Evolutionary conservation across 2,797 vertebrate genomes (phyloP).

Genomic region (Rhincodon typus): DNA sequence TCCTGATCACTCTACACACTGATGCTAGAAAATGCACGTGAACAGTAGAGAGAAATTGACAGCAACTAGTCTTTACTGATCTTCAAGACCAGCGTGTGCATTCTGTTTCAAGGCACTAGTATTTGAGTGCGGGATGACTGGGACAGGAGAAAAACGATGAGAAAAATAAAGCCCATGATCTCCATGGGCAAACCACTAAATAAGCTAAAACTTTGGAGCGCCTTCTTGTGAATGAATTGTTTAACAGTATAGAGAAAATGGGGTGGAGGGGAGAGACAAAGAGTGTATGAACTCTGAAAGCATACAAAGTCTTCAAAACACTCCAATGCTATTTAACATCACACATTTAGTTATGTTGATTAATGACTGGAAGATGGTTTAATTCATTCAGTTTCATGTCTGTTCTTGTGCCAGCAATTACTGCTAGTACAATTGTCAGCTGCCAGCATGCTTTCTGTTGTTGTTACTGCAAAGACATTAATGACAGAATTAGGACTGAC

Average conservation of each 20-base stretch:
- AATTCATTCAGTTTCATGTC: not conserved
- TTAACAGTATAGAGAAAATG: not conserved
- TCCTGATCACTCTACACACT: not conserved
- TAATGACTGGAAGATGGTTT: not conserved
- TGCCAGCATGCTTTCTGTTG: not conserved
- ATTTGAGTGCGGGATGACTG: not conserved
- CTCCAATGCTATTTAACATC: not conserved
- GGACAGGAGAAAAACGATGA: not conserved
- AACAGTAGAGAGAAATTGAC: not conserved
- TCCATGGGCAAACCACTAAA: not conserved
- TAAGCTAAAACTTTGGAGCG: not conserved
- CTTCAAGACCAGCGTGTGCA: not conserved
- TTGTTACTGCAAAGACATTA: not conserved
- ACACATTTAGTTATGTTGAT: not conserved
- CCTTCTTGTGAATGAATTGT: not conserved
- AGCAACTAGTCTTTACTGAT: not conserved
- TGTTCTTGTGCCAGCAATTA: constrained; percentile 3
- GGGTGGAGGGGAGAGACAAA: not conserved
- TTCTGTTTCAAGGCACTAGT: no score
- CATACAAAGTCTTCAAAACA: not conserved
- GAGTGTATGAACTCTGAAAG: not conserved
- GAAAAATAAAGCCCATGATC: not conserved
- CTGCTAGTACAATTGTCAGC: not conserved
- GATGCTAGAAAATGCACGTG: not conserved
- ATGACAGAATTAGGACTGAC: not conserved